A percentile compares a stretch with the other conserved stretches of the same genome.
Conservation (phyloP, 2,797 vertebrate genomes). For the Danio albolineatus region DNA sequence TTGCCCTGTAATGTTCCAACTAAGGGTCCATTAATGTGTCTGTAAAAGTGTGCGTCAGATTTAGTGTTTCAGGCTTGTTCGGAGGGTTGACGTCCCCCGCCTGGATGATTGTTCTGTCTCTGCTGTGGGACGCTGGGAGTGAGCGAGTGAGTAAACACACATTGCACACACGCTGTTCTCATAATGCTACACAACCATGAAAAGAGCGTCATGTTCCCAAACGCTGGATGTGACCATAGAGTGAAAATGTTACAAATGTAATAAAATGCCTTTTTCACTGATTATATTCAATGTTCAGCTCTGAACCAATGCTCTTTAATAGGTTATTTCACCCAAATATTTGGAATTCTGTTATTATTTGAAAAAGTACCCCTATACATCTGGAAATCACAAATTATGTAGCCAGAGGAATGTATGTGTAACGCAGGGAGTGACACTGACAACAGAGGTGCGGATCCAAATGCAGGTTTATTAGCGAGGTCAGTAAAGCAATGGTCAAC, state of each 20-base stretch:
- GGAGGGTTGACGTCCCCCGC: neutral
- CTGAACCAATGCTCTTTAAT: no score
- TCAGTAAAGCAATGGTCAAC: no score
- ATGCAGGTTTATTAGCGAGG: no score
- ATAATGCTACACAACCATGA: neutral
- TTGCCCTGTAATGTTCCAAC: neutral
- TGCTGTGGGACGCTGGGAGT: conserved; percentile 16
- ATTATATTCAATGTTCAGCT: no score
- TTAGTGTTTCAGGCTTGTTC: neutral
- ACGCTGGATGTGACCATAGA: neutral
- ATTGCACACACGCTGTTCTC: conserved; percentile 20
- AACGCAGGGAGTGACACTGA: no score
- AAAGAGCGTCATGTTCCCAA: neutral
- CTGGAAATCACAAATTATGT: no score
- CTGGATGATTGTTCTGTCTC: neutral
- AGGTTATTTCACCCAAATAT: no score
- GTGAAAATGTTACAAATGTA: neutral
- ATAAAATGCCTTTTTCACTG: no score
- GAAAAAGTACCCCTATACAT: no score
- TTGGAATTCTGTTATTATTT: no score
- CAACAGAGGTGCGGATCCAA: no score
- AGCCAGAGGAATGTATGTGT: no score
- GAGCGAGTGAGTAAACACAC: neutral
- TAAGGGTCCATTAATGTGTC: neutral
- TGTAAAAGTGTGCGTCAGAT: neutral